Percentiles rank a stretch among this genome's conserved stretches.
Evolutionary conservation across 2,888 invertebrate species (phyloP).

Genomic region (Oscheius sp.): DNA sequence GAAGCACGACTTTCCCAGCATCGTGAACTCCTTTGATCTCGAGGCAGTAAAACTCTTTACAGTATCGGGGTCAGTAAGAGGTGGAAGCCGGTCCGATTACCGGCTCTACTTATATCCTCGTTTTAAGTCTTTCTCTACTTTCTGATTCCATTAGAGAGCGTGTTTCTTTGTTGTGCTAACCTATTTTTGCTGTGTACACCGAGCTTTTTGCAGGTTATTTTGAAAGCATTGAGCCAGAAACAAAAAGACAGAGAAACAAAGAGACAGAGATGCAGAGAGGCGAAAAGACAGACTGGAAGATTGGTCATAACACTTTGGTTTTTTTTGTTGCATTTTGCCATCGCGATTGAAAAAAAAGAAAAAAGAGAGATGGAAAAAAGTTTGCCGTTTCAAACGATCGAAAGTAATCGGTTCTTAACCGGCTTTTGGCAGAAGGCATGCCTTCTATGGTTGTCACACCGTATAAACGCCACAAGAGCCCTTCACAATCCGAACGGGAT

Average conservation of each 20-base stretch:
- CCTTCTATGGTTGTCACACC: background rate
- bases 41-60: slow-evolving; percentile 22
- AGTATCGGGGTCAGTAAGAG: slow-evolving; percentile 25
- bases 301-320: too few species aligned
- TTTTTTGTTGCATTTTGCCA: too few species aligned
- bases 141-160: slow-evolving; percentile 2
- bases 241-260: too few species aligned
- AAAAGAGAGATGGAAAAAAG: background rate
- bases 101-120: background rate
- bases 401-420: slow-evolving; percentile 11
- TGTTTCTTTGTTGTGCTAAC: background rate
- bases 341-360: too few species aligned
- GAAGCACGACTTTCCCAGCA: background rate
- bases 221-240: too few species aligned
- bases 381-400: background rate
- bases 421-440: slow-evolving; percentile 1
- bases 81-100: background rate
- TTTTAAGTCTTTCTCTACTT: background rate
- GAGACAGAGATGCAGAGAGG: too few species aligned
- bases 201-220: background rate
- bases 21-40: background rate
- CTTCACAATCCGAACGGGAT: too few species aligned
- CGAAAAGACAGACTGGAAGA: too few species aligned
- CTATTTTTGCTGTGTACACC: background rate
- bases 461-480: slow-evolving; percentile 3